Evolutionary conservation across 2,888 invertebrate species (phyloP), one percentile per base, ranked within the genome.

Genomic region (Rhopalosiphum nymphaeae): DNA sequence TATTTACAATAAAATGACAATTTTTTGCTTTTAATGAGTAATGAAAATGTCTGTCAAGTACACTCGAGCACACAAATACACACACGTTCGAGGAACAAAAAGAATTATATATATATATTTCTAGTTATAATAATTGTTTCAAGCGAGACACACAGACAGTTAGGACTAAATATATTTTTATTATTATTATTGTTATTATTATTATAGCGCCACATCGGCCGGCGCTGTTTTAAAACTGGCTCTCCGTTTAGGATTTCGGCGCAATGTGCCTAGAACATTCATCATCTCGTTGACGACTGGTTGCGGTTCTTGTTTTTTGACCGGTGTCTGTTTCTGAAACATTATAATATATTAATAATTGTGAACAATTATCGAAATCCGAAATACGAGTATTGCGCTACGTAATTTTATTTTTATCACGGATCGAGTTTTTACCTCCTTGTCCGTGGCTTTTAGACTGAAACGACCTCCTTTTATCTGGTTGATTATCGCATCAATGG

Each of bases 391-490:
- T 78, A 78, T 78, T 21, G 2, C 36, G 9, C 36, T 9, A 78
- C 36, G n/a, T 87, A 29, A 21, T 67, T 21, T 85, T 21, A 25
- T 25, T 61, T 21, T 53, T 44, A 78, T 36, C 0, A 78, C 9
- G 2, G 7, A 36, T 78, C 36, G 7, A 78, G 7, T 94, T 95
- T 96, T 96, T 95, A 96, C 97, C 91, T 97, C 97, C 87, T 94
- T 94, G 86, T 94, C 94, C 0, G 97, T 97, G 7, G 97, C 96
- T 95, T 97, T 97, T 49, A 98, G 96, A 0, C 97, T 97, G 96
- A 97, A 97, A 95, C 97, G 97, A 67, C 97, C 97, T 42, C 97
- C 97, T 96, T 97, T 98, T 91, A 98, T 97, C 95, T 97, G 97
- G 95, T 97, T 97, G 29, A 98, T 97, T 95, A 98, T 97, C 42